Percentiles rank a stretch among this genome's conserved stretches.
phyloP scores from a whole-genome alignment of 2,797 vertebrate genomes.

The Takifugu rubripes region DNA sequence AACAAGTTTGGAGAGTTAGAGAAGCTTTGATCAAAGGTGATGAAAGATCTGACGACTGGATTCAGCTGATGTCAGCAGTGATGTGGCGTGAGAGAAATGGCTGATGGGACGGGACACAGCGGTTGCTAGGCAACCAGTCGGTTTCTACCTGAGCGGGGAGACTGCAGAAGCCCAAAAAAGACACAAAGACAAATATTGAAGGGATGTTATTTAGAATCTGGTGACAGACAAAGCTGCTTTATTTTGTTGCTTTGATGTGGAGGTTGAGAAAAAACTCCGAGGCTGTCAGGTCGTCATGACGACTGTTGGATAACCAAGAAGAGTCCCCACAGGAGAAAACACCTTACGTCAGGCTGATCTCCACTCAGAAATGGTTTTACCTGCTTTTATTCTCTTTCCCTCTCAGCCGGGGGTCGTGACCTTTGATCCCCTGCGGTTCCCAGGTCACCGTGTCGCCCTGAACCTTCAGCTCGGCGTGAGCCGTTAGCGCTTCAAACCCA shows the following conservation, averaged over 20 bases:
- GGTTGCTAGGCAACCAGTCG: slow-evolving; percentile 38
- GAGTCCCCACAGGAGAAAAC: too few relatives aligned
- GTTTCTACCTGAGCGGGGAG: slow-evolving; percentile 56
- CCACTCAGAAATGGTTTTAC: slow-evolving; percentile 60
- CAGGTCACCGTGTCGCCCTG: slow-evolving; percentile 85
- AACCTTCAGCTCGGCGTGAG: slow-evolving; percentile 89
- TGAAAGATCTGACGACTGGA: not conserved
- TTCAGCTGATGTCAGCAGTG: slow-evolving; percentile 25
- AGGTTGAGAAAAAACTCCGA: too few relatives aligned
- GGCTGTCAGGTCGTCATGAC: too few relatives aligned
- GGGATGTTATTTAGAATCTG: not conserved
- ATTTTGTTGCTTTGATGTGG: too few relatives aligned
- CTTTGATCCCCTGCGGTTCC: slow-evolving; percentile 90
- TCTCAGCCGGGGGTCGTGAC: slow-evolving; percentile 84
- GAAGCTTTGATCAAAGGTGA: not conserved
- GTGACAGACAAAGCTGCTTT: not conserved
- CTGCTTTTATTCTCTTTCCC: slow-evolving; percentile 90
- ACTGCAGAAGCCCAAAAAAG: slow-evolving; percentile 48
- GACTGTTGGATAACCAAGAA: too few relatives aligned
- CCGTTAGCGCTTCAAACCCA: slow-evolving; percentile 82
- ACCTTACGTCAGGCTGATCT: too few relatives aligned
- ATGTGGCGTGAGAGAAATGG: slow-evolving; percentile 28
- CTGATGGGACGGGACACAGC: slow-evolving; percentile 22
- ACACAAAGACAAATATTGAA: not conserved
- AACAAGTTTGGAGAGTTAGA: not conserved